A percentile compares a stretch with the other conserved stretches of the same genome.
phyloP scores from a whole-genome alignment of 2,113 vertebrate species.

The Varanus komodoensis region DNA sequence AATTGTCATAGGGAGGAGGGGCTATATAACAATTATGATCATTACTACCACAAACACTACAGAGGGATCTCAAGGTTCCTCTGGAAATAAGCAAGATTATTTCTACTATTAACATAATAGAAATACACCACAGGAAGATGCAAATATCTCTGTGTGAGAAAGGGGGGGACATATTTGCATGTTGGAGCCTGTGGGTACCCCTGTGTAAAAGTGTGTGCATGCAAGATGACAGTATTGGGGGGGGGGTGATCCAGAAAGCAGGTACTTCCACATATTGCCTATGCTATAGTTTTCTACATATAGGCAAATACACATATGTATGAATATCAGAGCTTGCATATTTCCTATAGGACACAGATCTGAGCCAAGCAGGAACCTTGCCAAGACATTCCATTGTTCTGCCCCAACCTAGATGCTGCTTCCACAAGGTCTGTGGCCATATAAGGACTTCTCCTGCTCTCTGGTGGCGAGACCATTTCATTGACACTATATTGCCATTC shows the following conservation, averaged over 20 bases:
- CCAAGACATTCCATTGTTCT: background rate
- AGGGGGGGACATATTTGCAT: slow-evolving; percentile 4
- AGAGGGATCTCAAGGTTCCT: slow-evolving; percentile 32
- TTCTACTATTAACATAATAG: slow-evolving; percentile 20
- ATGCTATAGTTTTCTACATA: background rate
- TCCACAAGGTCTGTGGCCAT: background rate
- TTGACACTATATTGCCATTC: background rate
- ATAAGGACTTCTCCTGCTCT: slow-evolving; percentile 20
- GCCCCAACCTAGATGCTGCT: background rate
- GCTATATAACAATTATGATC: slow-evolving; percentile 37
- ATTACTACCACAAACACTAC: slow-evolving; percentile 21
- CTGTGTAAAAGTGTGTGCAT: background rate
- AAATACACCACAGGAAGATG: slow-evolving; percentile 17
- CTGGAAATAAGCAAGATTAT: slow-evolving; percentile 37
- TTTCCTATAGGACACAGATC: background rate
- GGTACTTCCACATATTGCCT: background rate
- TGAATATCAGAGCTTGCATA: background rate
- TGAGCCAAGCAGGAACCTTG: background rate
- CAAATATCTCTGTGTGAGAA: slow-evolving; percentile 8
- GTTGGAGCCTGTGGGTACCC: background rate
- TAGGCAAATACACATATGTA: background rate
- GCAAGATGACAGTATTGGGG: background rate
- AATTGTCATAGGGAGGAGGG: slow-evolving; percentile 24
- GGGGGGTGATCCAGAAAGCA: background rate
- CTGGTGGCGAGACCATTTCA: background rate